Base-by-base conservation (phyloP, 2,113 vertebrate species). In the Pontoporia blainvillei region DNA sequence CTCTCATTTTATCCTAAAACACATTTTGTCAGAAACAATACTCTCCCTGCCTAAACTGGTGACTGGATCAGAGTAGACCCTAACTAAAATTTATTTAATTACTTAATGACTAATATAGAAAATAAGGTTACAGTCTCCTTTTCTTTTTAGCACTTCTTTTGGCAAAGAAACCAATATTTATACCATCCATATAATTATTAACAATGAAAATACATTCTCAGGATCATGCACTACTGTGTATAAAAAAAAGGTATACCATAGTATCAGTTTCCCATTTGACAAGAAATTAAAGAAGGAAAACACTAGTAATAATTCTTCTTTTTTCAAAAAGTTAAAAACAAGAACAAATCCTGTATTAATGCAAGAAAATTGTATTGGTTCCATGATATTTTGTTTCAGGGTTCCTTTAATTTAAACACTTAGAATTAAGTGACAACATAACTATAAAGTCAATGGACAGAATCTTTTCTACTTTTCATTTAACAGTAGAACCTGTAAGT, bases 321-420 rank as follows among this genome's bases (percentile, higher is more conserved):
- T 82, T 84, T 54, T 20, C 59, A 57, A 87, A 91, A 25, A 4
- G 44, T 96, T 96, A 73, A 69, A 97, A 92, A 64, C 0, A 0
- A 96, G 94, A 96, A 87, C 61, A 49, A 84, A 29, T 71, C 6
- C 4, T 62, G 4, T 29, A 46, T 78, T 92, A 27, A 36, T 62
- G n/a, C 21, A 85, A 96, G 54, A 93, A 94, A 86, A 84, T 84
- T 96, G 82, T 91, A 87, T 90, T 83, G 67, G 61, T 97, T 97
- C 71, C 67, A 44, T 95, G 79, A 94, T 96, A 97, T 96, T 97
- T 97, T 96, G n/a, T 98, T 95, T 98, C 94, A 97, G 91, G 97
- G 62, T 57, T 95, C 67, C 78, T 97, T 95, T 96, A 97, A 97
- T 96, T 97, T 97, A 95, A 98, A 72, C 86, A 93, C 54, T 91